phyloP scores from a whole-genome alignment of 2,113 vertebrate genomes.

The Sprattus sprattus region DNA sequence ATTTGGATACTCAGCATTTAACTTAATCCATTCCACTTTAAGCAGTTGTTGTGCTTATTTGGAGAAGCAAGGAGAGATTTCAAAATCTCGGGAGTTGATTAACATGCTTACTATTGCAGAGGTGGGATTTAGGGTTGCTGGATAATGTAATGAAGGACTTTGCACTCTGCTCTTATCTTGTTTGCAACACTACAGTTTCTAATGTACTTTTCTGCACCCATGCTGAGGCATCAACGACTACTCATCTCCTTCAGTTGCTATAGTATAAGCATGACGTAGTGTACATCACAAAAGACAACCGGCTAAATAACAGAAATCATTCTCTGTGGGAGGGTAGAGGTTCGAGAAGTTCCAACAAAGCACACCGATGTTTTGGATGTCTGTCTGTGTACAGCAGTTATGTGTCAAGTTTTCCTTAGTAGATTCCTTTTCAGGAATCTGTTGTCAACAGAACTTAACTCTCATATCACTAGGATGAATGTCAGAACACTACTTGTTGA shows the following conservation, averaged over 20 bases:
- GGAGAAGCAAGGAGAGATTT: background rate
- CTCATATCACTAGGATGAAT: background rate
- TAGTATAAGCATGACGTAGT: background rate
- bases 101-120: background rate
- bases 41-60: background rate
- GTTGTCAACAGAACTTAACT: no score
- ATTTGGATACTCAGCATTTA: background rate
- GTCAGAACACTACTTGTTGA: background rate
- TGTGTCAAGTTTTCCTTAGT: no score
- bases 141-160: constrained; percentile 2
- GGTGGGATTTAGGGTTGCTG: background rate
- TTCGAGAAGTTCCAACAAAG: no score
- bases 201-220: background rate
- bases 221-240: background rate
- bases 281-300: background rate
- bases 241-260: background rate
- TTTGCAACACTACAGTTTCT: background rate
- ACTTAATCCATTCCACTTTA: background rate
- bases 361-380: no score
- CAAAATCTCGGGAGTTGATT: background rate
- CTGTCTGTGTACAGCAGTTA: no score
- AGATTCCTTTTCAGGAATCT: background rate
- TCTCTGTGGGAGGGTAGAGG: no score
- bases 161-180: background rate
- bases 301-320: background rate